Base-by-base conservation (phyloP, 2,888 invertebrate genomes). In the Dinocampus coccinellae region DNA sequence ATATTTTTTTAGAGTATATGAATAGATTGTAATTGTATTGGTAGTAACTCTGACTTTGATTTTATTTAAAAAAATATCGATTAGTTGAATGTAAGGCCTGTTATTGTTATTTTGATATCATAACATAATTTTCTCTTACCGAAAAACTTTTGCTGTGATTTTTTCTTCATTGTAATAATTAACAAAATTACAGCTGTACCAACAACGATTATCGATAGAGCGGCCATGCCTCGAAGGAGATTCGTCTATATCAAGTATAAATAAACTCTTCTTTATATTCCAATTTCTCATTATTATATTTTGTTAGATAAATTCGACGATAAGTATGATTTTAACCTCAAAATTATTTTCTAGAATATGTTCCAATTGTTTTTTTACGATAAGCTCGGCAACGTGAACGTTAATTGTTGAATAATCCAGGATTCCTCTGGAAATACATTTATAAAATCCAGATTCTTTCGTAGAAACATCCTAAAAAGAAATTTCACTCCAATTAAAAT, bases 361-460 rank as follows among this genome's bases (percentile, higher is more conserved):
- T 73, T 88, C 86, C 87, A 87, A 87, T 73, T 88, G 88, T 72
- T 89, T 90, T 74, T 88, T 89, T 0, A 92, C 92, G 60, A 92
- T 87, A 87, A 92, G 89, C 81, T 92, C 90, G 29, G 92, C 90
- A 72, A 90, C 88, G 53, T 90, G 89, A 29, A 91, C 89, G 70
- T 90, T 89, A 24, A 90, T 87, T 3, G 89, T 88, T 39, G 87
- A 83, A 67, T 88, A 86, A 61, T 90, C 89, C 78, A 88, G 88
- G 60, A 92, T 82, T 61, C 90, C 90, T 81, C 89, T 90, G 3
- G 93, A 92, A 70, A 92, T 84, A 80, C 93, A 93, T 81, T 90
- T 90, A 83, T 93, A 93, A 74, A 89, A 89, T 1, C 93, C 93
- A 70, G 91, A 89, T 80, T 93, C 92, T 68, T 89, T 86, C 7